Base-by-base conservation (phyloP, 2,797 vertebrate species). In the Tolypeutes matacus region DNA sequence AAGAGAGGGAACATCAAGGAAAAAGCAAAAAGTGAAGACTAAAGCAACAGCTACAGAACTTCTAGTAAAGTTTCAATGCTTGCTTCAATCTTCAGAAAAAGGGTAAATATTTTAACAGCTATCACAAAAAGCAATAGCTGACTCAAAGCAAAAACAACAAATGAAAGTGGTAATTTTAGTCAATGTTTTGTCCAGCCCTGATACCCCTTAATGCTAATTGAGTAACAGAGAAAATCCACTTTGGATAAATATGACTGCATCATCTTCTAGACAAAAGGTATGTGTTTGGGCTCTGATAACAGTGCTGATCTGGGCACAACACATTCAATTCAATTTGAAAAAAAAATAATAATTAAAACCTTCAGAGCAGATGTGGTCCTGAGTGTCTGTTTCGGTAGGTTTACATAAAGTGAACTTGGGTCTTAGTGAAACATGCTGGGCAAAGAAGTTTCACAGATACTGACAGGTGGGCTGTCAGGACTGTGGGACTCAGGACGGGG, bases 121-220 rank as follows among this genome's bases (percentile, higher is more conserved):
- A 77, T 78, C 81, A 92, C 53, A 90, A 83, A 96, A 56, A 94
- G 17, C 46, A 92, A 83, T 1, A 80, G 39, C 49, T 95, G 76
- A 84, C 56, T 78, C 64, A 73, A 51, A 92, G 13, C 60, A 46
- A 92, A 93, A 94, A 67, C 70, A 80, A 91, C 53, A 83, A 83
- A 76, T 56, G 72, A 77, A 88, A 86, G 12, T 56, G 23, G 27
- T 65, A 64, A 87, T 76, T 83, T 86, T 60, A 93, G 67, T 86
- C 64, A 77, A 27, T 49, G 65, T 34, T 89, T 72, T 70, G 34
- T 49, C 72, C 65, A 89, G 75, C 49, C 60, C 73, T 88, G 39
- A 73, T 67, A 93, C 21, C 36, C 53, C 11, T 58, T 93, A 72
- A 82, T 46, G 62, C 62, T 75, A 85, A 89, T 80, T 77, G 39